phyloP scores from a whole-genome alignment of 2,797 vertebrate genomes.

The Lepidocolaptes lacrymiger region DNA sequence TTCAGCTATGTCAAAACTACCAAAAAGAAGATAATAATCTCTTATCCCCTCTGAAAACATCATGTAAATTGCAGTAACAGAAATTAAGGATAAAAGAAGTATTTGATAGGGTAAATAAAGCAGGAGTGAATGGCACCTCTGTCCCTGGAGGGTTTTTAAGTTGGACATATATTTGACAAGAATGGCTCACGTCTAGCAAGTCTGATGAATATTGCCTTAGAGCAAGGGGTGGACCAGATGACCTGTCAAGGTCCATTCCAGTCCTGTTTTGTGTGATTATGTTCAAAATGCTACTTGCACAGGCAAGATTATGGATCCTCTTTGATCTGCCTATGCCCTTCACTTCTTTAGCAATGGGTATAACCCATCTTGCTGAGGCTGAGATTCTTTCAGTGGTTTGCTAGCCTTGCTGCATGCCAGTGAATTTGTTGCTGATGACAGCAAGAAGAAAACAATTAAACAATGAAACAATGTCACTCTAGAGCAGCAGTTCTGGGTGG shows the following conservation, averaged over 20 bases:
- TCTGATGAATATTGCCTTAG: slow-evolving; percentile 4
- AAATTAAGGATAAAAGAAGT: neutral
- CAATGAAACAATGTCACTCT: neutral
- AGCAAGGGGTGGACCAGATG: neutral
- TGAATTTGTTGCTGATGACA: neutral
- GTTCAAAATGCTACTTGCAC: neutral
- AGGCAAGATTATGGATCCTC: neutral
- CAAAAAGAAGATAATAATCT: neutral
- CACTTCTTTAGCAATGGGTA: neutral
- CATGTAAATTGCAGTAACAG: neutral
- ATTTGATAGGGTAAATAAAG: neutral
- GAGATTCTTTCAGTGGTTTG: neutral
- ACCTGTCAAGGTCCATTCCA: neutral
- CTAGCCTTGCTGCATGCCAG: neutral
- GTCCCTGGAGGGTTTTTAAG: neutral
- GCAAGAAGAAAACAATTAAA: slow-evolving; percentile 4
- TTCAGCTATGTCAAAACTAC: neutral
- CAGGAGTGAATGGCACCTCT: neutral
- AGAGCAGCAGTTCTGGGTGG: neutral
- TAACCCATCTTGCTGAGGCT: neutral
- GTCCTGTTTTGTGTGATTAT: neutral
- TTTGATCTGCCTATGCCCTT: slow-evolving; percentile 1
- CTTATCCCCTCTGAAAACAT: neutral
- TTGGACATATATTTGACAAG: neutral
- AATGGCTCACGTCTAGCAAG: neutral